Conservation (phyloP, 2,888 invertebrate species). For the Drosophila peninsularis region DNA sequence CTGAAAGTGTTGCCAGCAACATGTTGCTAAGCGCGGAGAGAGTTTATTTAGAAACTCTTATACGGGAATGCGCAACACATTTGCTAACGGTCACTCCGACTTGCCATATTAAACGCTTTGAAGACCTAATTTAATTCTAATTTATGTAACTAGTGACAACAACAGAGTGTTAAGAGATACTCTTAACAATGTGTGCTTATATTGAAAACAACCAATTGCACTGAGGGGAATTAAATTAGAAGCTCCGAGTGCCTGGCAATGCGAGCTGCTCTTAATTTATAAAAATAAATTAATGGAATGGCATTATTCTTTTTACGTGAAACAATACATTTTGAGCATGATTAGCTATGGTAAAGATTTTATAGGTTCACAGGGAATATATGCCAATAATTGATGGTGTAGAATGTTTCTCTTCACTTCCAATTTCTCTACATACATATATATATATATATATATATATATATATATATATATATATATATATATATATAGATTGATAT, state of each 20-base stretch:
- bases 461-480: no score
- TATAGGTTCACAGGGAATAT: background rate
- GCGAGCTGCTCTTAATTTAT: background rate
- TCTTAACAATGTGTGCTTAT: conserved; percentile 33
- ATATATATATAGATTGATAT: no score
- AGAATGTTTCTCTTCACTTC: background rate
- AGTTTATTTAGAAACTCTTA: conserved; percentile 39
- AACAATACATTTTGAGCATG: background rate
- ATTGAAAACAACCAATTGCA: conserved; percentile 14
- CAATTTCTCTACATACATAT: no score
- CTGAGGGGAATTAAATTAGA: background rate
- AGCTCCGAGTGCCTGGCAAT: background rate
- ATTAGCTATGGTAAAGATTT: background rate
- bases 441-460: no score
- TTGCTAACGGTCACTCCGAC: conserved; percentile 38
- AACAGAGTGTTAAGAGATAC: conserved; percentile 48
- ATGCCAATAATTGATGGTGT: background rate
- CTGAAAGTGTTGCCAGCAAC: conserved; percentile 36
- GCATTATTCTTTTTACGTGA: conserved; percentile 18
- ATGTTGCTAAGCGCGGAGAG: conserved; percentile 39
- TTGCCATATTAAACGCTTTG: conserved; percentile 26
- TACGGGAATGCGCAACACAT: conserved; percentile 61
- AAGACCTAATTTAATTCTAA: conserved; percentile 69
- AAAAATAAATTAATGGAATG: background rate
- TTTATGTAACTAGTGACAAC: conserved; percentile 71